Evolutionary conservation across 2,888 invertebrate genomes (phyloP).

Genomic region (Tachina lurida): DNA sequence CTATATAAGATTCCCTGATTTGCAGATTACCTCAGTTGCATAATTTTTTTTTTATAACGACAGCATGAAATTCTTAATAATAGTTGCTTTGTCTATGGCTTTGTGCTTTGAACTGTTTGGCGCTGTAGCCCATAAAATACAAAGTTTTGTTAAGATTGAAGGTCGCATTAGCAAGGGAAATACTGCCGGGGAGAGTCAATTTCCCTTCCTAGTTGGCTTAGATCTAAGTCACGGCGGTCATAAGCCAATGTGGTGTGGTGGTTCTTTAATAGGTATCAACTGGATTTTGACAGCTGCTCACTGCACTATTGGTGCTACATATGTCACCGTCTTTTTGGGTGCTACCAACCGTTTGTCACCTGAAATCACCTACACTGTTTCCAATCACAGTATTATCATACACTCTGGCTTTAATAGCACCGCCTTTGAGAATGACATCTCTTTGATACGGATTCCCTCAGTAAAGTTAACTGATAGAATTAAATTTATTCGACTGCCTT

Average conservation of each 20-base stretch:
- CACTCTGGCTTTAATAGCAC: conserved; percentile 78
- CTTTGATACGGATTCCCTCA: too few relatives aligned
- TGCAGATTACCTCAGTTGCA: too few relatives aligned
- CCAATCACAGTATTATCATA: conserved; percentile 76
- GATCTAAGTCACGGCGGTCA: conserved; percentile 64
- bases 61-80: background rate
- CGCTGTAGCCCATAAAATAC: background rate
- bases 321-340: conserved; percentile 76
- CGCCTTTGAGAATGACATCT: conserved; percentile 70
- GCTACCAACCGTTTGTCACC: conserved; percentile 74
- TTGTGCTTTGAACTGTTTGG: background rate
- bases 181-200: conserved; percentile 39
- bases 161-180: conserved; percentile 73
- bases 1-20: too few relatives aligned
- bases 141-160: background rate
- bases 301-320: conserved; percentile 50
- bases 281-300: conserved; percentile 53
- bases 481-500: too few relatives aligned
- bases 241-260: conserved; percentile 76
- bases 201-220: conserved; percentile 76
- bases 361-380: conserved; percentile 72
- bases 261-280: conserved; percentile 66
- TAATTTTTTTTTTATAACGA: background rate
- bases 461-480: too few relatives aligned
- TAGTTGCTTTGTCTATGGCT: background rate